Evolutionary conservation across 2,888 invertebrate species (phyloP), one percentile per base, ranked within the genome.

Genomic region (Amphipyra berbera): DNA sequence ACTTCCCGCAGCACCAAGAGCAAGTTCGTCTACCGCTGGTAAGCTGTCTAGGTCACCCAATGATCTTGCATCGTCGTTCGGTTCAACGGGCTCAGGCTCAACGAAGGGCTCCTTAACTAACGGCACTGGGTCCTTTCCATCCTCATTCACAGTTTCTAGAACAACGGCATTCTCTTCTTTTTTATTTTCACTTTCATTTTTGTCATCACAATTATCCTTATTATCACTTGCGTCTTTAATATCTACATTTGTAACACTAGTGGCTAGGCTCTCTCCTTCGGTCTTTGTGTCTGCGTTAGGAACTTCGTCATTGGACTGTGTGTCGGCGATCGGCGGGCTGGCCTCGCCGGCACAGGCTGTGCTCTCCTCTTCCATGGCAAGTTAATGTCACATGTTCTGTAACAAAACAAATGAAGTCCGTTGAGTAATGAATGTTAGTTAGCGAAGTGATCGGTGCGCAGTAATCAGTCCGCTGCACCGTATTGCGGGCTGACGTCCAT

Each of bases 1-100:
- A 86, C 97, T 97, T 61, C 97, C 97, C 67, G 97, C 97, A 67
- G 95, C 92, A 27, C 92, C 91, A 40, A 94, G 83, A 8, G 73
- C 90, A 13, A 93, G 76, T 66, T 94, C 94, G 59, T 95, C 94
- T 1, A 87, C 93, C 1, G 86, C 92, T n/a, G 93, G 94, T 69
- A 94, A 82, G 68, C 94, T 93, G 65, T 94, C 94, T 45, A 94
- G 79, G 68, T 94, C 95, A 0, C 90, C 91, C 45, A 94, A 68
- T 6, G 94, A 93, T 40, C 93, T 83, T n/a, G 88, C 91, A 64
- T 95, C 94, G 41, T 94, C 94, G 54, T 89, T 89, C 37, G 84
- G 86, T 80, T 94, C 94, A 68, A 89, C 87, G 8, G 86, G 81
- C 47, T 90, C 93, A 9, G 85, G 86, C 61, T 86, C 91, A 3